Conservation (phyloP, 1,140 invertebrate species). For the Thaumatotibia leucotreta region DNA sequence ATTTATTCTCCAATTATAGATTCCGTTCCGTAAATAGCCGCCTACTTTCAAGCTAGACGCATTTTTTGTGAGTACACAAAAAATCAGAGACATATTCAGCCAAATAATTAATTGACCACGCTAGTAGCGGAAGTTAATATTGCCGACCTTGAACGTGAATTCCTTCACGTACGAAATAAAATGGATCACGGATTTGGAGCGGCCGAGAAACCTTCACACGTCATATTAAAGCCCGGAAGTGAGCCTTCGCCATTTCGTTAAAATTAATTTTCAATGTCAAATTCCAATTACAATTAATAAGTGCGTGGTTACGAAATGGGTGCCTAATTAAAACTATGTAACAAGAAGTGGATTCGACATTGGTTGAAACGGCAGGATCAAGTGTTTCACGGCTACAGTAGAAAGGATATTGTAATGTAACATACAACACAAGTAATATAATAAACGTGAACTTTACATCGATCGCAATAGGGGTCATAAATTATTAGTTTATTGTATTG, state of each 20-base stretch:
- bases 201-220: constrained; percentile 24
- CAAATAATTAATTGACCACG: constrained; percentile 20
- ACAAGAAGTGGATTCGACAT: background rate
- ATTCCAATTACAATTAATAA: background rate
- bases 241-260: background rate
- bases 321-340: constrained; percentile 9
- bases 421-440: too few species aligned
- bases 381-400: background rate
- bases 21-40: background rate
- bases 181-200: constrained; percentile 24
- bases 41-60: background rate
- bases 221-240: constrained; percentile 17
- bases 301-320: constrained; percentile 2
- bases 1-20: background rate
- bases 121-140: constrained; percentile 24
- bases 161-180: constrained; percentile 20
- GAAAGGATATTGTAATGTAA: too few species aligned
- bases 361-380: background rate
- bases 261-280: constrained; percentile 7
- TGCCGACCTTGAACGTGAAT: constrained; percentile 25
- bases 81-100: background rate
- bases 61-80: too few species aligned
- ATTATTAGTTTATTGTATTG: too few species aligned
- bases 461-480: too few species aligned
- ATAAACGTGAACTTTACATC: too few species aligned